Evolutionary conservation across 2,797 vertebrate genomes (phyloP).

Genomic region (Hapalemur alaotrensis): DNA sequence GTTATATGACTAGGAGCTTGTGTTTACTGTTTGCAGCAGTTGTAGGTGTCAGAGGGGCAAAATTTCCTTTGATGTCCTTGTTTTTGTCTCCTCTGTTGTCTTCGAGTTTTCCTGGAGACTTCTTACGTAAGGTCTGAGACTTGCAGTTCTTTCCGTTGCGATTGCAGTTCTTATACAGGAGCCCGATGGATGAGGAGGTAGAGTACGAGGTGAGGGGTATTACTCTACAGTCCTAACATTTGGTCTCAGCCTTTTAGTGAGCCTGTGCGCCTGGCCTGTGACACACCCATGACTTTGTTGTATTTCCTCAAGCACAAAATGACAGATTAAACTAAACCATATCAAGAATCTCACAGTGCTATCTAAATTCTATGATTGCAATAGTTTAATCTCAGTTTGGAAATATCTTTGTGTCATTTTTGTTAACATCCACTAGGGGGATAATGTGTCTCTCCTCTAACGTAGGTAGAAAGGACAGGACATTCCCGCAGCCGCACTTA

Average conservation of each 20-base stretch:
- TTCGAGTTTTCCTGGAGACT: not conserved
- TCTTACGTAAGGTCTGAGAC: not conserved
- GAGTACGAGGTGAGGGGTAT: not conserved
- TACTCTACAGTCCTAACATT: not conserved
- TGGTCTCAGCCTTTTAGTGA: not conserved
- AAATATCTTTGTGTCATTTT: constrained; percentile 2
- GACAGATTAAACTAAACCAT: not conserved
- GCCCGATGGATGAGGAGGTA: too few relatives aligned
- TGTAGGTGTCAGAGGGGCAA: not conserved
- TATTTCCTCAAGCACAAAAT: not conserved
- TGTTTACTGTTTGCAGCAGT: not conserved
- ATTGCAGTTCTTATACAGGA: not conserved
- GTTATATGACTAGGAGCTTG: not conserved
- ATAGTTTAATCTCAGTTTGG: not conserved
- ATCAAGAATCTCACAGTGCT: not conserved
- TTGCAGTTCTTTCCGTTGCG: not conserved
- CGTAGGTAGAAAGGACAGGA: not conserved
- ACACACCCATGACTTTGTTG: not conserved
- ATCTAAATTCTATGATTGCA: not conserved
- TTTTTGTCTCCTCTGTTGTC: not conserved
- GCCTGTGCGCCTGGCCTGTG: not conserved
- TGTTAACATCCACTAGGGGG: not conserved
- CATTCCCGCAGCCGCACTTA: accelerated
- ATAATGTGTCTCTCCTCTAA: not conserved
- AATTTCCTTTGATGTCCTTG: not conserved